These are phyloP conservation scores for Sebastes diploproa DNA, from an alignment of 2,797 vertebrate species.

Conservation along the genomic window DNA sequence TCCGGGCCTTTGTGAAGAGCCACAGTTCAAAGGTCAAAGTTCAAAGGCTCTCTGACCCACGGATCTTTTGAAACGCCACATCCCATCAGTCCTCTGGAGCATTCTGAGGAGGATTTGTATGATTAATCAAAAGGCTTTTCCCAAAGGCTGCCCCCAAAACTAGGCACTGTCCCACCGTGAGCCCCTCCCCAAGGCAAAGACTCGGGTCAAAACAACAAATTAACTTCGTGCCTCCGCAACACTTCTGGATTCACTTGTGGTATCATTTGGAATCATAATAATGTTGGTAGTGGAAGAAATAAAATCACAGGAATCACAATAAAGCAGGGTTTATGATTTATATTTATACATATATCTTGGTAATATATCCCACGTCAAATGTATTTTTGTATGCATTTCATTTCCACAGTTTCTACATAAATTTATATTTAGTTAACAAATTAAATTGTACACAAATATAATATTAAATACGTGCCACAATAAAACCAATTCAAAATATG, in stretches of 20 bases:
- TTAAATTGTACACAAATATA: too few relatives aligned
- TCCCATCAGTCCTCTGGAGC: conserved; percentile 75
- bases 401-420: too few relatives aligned
- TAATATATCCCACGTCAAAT: too few relatives aligned
- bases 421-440: too few relatives aligned
- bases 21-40: conserved; percentile 72
- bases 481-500: too few relatives aligned
- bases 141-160: conserved; percentile 20
- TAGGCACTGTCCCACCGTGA: conserved; percentile 2
- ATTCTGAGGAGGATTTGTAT: conserved; percentile 66
- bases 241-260: conserved; percentile 5
- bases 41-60: conserved; percentile 75
- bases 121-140: conserved; percentile 67
- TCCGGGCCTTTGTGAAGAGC: conserved; percentile 62
- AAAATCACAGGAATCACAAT: background rate
- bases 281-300: background rate
- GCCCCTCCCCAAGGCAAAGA: background rate
- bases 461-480: too few relatives aligned
- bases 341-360: too few relatives aligned
- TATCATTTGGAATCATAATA: background rate
- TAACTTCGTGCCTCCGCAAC: conserved; percentile 10
- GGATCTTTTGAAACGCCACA: conserved; percentile 75
- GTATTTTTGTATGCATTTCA: too few relatives aligned
- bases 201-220: conserved; percentile 33
- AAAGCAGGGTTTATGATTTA: too few relatives aligned